Evolutionary conservation across 2,113 vertebrate species (phyloP).

Genomic region (Miniopterus natalensis): DNA sequence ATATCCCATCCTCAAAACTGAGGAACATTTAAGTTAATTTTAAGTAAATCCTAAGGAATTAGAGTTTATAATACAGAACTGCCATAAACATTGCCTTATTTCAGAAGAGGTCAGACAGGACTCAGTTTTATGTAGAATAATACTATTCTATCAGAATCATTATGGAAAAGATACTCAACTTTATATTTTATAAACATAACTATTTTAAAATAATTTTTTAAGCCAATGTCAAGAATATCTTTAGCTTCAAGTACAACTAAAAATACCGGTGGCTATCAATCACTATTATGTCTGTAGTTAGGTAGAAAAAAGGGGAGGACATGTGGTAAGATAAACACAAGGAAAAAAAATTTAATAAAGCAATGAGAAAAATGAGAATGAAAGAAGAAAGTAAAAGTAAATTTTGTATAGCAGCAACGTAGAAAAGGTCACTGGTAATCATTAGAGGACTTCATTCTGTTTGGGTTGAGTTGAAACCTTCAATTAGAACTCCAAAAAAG

Average conservation of each 20-base stretch:
- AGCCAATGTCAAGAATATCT: background rate
- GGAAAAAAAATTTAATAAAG: background rate
- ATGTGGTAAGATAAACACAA: background rate
- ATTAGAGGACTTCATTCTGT: background rate
- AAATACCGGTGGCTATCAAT: background rate
- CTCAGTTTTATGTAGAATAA: background rate
- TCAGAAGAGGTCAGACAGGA: background rate
- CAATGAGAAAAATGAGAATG: background rate
- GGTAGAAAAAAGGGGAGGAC: background rate
- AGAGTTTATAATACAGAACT: background rate
- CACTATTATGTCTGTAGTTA: background rate
- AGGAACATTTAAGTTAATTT: constrained; percentile 36
- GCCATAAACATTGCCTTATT: constrained; percentile 4
- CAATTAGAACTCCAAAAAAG: background rate
- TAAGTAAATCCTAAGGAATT: constrained; percentile 17
- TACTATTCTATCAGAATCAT: background rate
- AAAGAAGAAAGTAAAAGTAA: background rate
- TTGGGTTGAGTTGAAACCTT: background rate
- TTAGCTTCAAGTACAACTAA: background rate
- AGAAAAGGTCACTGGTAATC: background rate
- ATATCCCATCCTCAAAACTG: background rate
- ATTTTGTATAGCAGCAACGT: background rate
- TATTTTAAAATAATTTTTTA: background rate
- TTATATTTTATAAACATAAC: background rate
- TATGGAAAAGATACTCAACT: background rate